Conservation (phyloP, 2,797 vertebrate species). For the Syngnathus rostellatus region DNA sequence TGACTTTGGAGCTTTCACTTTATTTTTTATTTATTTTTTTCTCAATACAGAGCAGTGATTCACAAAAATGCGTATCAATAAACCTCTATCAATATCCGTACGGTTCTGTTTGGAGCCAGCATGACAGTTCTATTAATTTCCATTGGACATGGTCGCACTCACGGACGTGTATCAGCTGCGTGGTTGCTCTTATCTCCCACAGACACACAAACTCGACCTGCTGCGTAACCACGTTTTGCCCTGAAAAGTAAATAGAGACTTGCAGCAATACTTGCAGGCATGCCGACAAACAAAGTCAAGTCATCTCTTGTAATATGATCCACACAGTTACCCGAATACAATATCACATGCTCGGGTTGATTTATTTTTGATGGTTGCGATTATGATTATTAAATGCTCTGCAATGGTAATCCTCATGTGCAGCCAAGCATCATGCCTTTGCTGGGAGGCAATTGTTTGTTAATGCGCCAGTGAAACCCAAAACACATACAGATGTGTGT, state of each 20-base stretch:
- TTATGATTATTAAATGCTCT: constrained; percentile 65
- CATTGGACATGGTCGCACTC: neutral
- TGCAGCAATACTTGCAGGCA: neutral
- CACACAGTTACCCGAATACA: constrained; percentile 33
- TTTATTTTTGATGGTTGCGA: constrained; percentile 53
- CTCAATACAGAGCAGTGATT: neutral
- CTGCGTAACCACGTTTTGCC: neutral
- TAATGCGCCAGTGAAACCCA: constrained; percentile 53
- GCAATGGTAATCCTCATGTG: constrained; percentile 64
- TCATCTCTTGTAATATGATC: constrained; percentile 31
- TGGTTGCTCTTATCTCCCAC: neutral
- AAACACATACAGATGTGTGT: constrained; percentile 63
- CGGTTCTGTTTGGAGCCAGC: neutral
- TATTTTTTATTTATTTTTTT: no score
- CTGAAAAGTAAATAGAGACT: neutral
- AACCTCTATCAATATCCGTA: neutral
- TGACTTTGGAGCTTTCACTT: neutral
- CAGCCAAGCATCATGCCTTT: constrained; percentile 33
- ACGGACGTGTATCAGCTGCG: constrained; percentile 8
- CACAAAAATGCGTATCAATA: neutral
- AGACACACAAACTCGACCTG: constrained; percentile 14
- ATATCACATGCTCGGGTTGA: constrained; percentile 37
- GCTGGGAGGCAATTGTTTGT: constrained; percentile 52
- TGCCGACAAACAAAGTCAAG: constrained; percentile 8
- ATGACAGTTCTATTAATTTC: neutral